Percentiles rank a stretch among this genome's conserved stretches.
Conservation (phyloP, 2,797 vertebrate genomes). For the Lacerta bilineata region DNA sequence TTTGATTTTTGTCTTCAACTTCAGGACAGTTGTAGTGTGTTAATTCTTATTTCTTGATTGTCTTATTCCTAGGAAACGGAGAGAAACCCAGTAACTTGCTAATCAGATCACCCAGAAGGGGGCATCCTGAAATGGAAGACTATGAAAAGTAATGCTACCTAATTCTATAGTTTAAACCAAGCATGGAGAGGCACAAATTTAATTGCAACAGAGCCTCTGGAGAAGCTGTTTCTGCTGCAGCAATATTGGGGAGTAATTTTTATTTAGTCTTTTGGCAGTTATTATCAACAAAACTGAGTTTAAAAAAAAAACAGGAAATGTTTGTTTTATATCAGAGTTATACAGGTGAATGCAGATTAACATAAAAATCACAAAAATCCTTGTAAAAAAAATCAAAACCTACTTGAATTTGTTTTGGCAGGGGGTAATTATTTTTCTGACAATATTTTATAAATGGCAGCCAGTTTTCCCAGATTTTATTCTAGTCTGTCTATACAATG, state of each 20-base stretch:
- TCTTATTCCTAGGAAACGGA: slow-evolving; percentile 46
- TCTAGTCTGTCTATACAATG: neutral
- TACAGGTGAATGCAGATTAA: too few relatives aligned
- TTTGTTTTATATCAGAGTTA: too few relatives aligned
- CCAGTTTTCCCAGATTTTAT: neutral
- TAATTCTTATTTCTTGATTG: slow-evolving; percentile 37
- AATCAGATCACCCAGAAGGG: slow-evolving; percentile 59
- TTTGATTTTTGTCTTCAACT: slow-evolving; percentile 34
- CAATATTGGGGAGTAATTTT: neutral
- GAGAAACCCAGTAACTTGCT: rapidly evolving
- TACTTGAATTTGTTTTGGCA: neutral
- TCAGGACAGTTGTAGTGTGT: neutral
- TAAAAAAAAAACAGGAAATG: too few relatives aligned
- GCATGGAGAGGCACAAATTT: neutral
- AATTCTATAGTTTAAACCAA: rapidly evolving
- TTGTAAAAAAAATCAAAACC: too few relatives aligned
- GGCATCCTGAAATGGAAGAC: slow-evolving; percentile 67
- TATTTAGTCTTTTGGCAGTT: too few relatives aligned
- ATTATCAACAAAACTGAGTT: too few relatives aligned
- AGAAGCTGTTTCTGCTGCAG: neutral
- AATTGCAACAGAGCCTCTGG: neutral
- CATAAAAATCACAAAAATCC: too few relatives aligned
- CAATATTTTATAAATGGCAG: neutral
- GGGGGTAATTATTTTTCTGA: too few relatives aligned
- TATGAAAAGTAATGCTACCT: slow-evolving; percentile 70